These are phyloP conservation scores for Aegotheles bennettii DNA, from an alignment of 2,113 vertebrate genomes.

Conservation along the genomic window DNA sequence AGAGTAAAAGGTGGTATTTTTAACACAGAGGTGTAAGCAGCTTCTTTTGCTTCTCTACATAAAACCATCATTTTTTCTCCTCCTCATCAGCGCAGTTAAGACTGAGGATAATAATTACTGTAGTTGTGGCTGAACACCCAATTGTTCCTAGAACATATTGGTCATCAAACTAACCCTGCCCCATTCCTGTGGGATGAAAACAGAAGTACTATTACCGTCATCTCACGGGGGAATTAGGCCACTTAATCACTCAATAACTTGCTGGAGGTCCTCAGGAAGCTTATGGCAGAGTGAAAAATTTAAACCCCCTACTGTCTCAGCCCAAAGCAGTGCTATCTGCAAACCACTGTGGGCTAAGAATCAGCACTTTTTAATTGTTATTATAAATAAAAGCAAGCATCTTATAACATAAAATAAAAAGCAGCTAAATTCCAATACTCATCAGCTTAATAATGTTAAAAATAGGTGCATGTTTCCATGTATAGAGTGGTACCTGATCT, in stretches of 20 bases:
- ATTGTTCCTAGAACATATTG: not conserved
- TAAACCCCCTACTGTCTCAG: not conserved
- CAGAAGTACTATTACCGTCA: not conserved
- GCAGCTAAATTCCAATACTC: not conserved
- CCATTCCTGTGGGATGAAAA: not conserved
- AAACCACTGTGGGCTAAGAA: not conserved
- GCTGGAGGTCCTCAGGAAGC: not conserved
- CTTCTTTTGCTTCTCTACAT: not conserved
- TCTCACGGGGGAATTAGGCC: not conserved
- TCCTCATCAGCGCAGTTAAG: not conserved
- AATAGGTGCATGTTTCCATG: not conserved
- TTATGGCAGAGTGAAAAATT: not conserved
- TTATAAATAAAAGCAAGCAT: not conserved
- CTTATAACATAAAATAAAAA: not conserved
- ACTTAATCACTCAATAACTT: not conserved
- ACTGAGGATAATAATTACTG: not conserved
- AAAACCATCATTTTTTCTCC: not conserved
- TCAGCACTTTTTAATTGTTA: not conserved
- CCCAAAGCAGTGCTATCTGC: not conserved
- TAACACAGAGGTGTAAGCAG: not conserved
- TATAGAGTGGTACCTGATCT: not conserved
- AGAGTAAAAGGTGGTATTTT: not conserved
- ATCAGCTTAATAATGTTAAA: not conserved
- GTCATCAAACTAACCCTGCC: not conserved
- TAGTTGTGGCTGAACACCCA: not conserved